Base-by-base conservation (phyloP, 2,113 vertebrate species). In the Vombatus ursinus region DNA sequence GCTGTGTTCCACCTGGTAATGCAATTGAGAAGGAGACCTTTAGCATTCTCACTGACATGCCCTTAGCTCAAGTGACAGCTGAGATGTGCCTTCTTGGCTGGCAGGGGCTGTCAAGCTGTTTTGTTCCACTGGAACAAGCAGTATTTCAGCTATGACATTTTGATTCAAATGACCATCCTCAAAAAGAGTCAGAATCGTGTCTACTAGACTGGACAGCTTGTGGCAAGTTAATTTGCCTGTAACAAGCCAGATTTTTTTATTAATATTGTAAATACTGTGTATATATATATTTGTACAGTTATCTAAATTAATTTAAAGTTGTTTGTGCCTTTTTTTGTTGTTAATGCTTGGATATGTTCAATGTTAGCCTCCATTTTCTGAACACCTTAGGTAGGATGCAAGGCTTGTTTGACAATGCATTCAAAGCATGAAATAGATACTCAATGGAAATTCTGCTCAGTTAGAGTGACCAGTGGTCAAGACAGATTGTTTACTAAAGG, bases 221-320 rank as follows among this genome's bases (percentile, higher is more conserved):
- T 98, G 98, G 98, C 99, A 99, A 99, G 99, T 97, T 95, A 96
- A 93, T 97, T 99, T 99, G 99, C 99, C 99, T 99, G 99, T 98
- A 98, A 98, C 98, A 98, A 98, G 98, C 98, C 98, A 98, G 94
- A 97, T 96, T 98, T 98, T 98, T 98, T 98, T 99, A 98, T 99
- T 98, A 98, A 98, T 99, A 98, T 98, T 99, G 99, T 99, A 99
- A 99, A 99, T 99, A 98, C 91, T 99, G 98, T 99, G 98, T 99
- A 99, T 99, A 99, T 99, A 98, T 99, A 97, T 98, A 98, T 99
- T 99, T 99, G 99, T 99, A 99, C 99, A 99, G 99, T 98, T 99
- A 99, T 99, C 99, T 99, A 99, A 99, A 98, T 99, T 99, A 99
- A 99, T 99, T 99, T 99, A 99, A 99, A 99, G 97, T 98, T 96